These are phyloP conservation scores for Poicephalus meyeri DNA, from an alignment of 2,113 vertebrate genomes.

Conservation along the genomic window DNA sequence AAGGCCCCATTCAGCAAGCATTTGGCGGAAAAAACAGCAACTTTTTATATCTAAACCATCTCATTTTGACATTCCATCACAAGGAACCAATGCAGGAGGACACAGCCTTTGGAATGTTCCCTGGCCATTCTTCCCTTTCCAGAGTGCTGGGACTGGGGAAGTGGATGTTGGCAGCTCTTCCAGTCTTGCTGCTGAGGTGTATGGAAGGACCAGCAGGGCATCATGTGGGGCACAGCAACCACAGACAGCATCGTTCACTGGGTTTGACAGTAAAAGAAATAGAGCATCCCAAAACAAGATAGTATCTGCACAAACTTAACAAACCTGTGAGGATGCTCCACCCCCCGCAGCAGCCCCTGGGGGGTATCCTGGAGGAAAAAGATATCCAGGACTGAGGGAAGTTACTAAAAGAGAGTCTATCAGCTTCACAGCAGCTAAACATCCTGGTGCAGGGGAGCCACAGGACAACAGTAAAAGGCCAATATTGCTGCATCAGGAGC, in stretches of 20 bases:
- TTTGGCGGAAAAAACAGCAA: slow-evolving; percentile 41
- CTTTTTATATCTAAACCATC: slow-evolving; percentile 18
- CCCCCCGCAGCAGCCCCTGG: not conserved
- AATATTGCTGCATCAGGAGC: slow-evolving; percentile 33
- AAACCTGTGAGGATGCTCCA: not conserved
- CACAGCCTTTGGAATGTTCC: not conserved
- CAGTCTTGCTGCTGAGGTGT: not conserved
- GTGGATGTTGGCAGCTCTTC: not conserved
- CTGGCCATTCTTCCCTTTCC: not conserved
- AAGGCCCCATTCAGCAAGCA: slow-evolving; percentile 31
- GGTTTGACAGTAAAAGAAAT: not conserved
- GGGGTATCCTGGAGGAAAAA: not conserved
- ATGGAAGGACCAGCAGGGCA: not conserved
- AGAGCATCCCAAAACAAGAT: not conserved
- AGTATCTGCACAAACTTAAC: not conserved
- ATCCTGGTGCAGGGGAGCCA: not conserved
- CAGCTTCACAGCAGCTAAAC: not conserved
- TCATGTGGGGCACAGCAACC: not conserved
- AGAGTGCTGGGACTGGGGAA: not conserved
- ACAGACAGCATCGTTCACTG: accelerated
- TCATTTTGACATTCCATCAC: slow-evolving; percentile 13
- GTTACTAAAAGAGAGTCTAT: not conserved
- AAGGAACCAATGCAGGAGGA: not conserved
- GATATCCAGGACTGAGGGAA: not conserved
- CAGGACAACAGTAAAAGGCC: slow-evolving; percentile 12